phyloP scores from a whole-genome alignment of 2,113 vertebrate genomes.

The Poeciliopsis retropinna region DNA sequence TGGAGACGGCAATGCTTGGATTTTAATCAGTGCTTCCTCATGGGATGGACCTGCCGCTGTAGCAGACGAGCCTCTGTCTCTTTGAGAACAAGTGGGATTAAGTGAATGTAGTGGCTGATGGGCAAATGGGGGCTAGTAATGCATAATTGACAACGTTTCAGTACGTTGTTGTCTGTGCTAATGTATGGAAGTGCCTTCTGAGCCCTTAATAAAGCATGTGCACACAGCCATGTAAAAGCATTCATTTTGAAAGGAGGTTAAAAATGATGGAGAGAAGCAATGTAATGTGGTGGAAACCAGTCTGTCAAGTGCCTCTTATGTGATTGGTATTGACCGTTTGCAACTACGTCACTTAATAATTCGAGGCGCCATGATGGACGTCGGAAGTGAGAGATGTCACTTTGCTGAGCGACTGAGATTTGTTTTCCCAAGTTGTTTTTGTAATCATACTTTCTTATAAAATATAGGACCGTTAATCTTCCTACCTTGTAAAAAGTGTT shows the following conservation, averaged over 20 bases:
- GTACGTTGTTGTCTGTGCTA: background rate
- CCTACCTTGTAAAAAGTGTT: too few relatives aligned
- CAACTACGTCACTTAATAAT: too few relatives aligned
- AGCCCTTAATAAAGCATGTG: constrained; percentile 15
- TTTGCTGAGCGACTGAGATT: too few relatives aligned
- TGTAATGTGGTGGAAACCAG: background rate
- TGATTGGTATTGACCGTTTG: constrained; percentile 20
- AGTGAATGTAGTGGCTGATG: constrained; percentile 44
- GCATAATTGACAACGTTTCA: constrained; percentile 19
- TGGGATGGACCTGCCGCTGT: constrained; percentile 33
- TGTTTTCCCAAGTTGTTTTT: too few relatives aligned
- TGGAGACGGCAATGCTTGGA: constrained; percentile 50
- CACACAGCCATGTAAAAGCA: constrained; percentile 4
- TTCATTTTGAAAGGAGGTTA: background rate
- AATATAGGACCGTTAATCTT: too few relatives aligned
- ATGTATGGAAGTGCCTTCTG: constrained; percentile 31
- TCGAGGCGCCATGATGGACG: too few relatives aligned
- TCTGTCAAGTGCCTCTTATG: constrained; percentile 11
- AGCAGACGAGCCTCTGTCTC: constrained; percentile 41
- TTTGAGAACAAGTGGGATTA: constrained; percentile 57
- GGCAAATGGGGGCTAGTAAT: constrained; percentile 37
- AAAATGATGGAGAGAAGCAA: background rate
- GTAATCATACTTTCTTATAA: too few relatives aligned
- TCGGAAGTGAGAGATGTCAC: too few relatives aligned
- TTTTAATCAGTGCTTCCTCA: constrained; percentile 63